Conservation (phyloP, 23 tunicate genomes). For the Ascidia mentula region DNA sequence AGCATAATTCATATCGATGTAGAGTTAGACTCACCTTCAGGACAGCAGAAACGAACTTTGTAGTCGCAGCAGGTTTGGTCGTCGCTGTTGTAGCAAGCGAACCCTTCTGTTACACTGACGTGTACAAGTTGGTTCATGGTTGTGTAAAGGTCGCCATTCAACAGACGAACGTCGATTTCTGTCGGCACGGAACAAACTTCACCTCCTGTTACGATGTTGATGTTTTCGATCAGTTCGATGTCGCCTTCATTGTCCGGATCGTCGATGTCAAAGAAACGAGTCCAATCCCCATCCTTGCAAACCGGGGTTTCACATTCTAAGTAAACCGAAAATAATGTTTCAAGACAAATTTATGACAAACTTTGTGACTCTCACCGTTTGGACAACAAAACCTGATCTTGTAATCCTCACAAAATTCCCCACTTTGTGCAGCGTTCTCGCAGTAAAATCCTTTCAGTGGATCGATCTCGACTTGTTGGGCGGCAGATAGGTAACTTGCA, state of each 20-base stretch:
- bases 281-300: not conserved
- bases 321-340: not conserved
- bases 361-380: not conserved
- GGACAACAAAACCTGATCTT: not conserved
- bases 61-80: slow-evolving; percentile 2
- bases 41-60: not conserved
- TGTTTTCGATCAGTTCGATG: not conserved
- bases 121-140: not conserved
- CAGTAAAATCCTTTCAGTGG: not conserved
- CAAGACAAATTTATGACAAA: too few relatives aligned
- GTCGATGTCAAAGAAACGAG: not conserved
- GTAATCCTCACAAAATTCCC: not conserved
- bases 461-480: not conserved
- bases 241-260: not conserved
- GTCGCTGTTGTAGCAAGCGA: slow-evolving; percentile 10
- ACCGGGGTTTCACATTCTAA: not conserved
- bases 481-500: slow-evolving; percentile 5
- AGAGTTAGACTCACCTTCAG: not conserved
- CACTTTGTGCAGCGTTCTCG: not conserved
- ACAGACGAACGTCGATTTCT: not conserved
- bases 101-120: not conserved
- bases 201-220: not conserved
- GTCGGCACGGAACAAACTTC: not conserved
- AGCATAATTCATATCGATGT: too few relatives aligned
- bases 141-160: not conserved